Evolutionary conservation across 2,113 vertebrate species (phyloP).

Genomic region (Orthonyx spaldingii): DNA sequence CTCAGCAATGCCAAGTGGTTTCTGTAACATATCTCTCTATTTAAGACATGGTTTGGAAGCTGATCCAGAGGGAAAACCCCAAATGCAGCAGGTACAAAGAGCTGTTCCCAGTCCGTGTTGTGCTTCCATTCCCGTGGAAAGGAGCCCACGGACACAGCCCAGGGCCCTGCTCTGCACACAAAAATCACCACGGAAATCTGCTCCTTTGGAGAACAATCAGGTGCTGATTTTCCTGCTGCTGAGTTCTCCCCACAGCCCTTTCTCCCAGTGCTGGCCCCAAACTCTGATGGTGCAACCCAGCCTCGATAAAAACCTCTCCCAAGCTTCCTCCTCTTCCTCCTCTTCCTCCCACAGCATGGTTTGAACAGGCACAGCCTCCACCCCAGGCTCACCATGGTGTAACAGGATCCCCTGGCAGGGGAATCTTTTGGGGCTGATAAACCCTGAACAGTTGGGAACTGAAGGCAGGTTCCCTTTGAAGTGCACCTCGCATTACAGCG

Average conservation of each 20-base stretch:
- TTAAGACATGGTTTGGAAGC: not conserved
- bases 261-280: not conserved
- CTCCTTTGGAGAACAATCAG: too few species aligned
- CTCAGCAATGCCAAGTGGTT: not conserved
- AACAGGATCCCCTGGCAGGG: slow-evolving; percentile 58
- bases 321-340: not conserved
- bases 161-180: not conserved
- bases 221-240: not conserved
- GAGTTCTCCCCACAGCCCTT: not conserved
- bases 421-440: slow-evolving; percentile 57
- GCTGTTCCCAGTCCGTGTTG: not conserved
- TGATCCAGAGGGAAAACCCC: accelerated
- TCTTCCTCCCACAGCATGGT: too few species aligned
- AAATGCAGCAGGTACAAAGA: not conserved
- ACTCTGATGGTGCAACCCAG: too few species aligned
- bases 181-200: not conserved
- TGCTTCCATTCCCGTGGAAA: not conserved
- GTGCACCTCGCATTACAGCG: slow-evolving; percentile 21
- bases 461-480: slow-evolving; percentile 55
- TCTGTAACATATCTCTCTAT: not conserved
- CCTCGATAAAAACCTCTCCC: not conserved
- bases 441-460: slow-evolving; percentile 19
- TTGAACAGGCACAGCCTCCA: not conserved
- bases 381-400: not conserved
- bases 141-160: not conserved